phyloP scores from a whole-genome alignment of 2,113 vertebrate genomes.

The Acinonyx jubatus region DNA sequence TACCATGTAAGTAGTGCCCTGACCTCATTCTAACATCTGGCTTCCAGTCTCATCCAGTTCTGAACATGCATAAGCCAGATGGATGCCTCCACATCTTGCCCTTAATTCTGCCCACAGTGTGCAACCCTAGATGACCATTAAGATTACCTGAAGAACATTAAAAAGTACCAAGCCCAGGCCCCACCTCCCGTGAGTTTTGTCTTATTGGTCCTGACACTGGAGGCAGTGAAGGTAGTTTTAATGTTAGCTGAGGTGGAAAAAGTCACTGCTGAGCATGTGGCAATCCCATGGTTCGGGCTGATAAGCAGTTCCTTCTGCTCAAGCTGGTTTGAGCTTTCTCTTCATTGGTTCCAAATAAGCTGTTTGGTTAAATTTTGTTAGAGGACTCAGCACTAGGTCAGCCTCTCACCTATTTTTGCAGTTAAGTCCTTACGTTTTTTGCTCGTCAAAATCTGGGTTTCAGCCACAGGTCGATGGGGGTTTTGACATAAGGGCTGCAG shows the following conservation, averaged over 20 bases:
- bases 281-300: background rate
- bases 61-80: background rate
- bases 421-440: background rate
- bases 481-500: background rate
- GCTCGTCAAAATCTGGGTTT: background rate
- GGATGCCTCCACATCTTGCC: background rate
- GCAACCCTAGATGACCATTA: background rate
- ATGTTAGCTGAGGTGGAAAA: constrained; percentile 11
- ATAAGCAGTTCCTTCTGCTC: background rate
- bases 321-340: background rate
- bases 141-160: constrained; percentile 28
- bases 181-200: background rate
- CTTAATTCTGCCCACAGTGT: background rate
- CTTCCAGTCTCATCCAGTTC: constrained; percentile 7
- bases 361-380: constrained; percentile 3
- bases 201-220: background rate
- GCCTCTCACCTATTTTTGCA: background rate
- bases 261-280: background rate
- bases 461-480: background rate
- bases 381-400: background rate
- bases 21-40: background rate
- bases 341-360: background rate
- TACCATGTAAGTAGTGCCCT: background rate
- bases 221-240: background rate
- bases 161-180: background rate